Base-by-base conservation (phyloP, 1,140 invertebrate genomes). In the Drosophila pseudoobscura region DNA sequence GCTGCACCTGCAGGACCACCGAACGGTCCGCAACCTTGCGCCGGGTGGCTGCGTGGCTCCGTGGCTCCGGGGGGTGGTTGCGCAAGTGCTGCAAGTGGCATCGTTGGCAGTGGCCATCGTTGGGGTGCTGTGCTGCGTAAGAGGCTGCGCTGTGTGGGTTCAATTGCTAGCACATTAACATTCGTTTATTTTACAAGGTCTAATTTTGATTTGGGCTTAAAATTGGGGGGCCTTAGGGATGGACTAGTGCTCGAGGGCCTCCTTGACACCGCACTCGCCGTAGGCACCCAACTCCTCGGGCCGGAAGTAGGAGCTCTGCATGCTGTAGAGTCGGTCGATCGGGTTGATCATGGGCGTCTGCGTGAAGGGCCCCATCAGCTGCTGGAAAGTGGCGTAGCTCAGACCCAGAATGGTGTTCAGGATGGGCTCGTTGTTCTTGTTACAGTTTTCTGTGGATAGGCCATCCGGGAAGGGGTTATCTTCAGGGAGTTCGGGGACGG, bases 221-320 rank as follows among this genome's bases (percentile, higher is more conserved):
- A 85, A 87, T 77, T 80, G 26, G 62, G 49, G 39, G 53, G 45
- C 39, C 62, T 60, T 41, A 45, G n/a, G 41, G 39, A 45, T 24
- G 15, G 31, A 58, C 57, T 84, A 84, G 60, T 84, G 80, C 35
- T 88, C 83, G 78, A 88, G 71, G 35, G 79, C 26, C 29, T 90
- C 88, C 75, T 90, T 90, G 78, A 68, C 62, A 39, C 80, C 89
- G 61, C 88, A 89, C 26, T 90, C 90, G 6, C 77, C 69, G 31
- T 88, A 91, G 49, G 82, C 61, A n/a, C 72, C 74, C 52, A 91
- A 54, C 39, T 94, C 93, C 55, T 94, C 94, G 7, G 92, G 93
- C 60, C 94, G 93, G 91, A 94, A 94, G 77, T 94, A 94, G 3
- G 93, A 94, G 72, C 92, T 94, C 78, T 94, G 94, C 94, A 94